These are phyloP conservation scores for Dufourea novaeangliae DNA, from an alignment of 1,140 invertebrate species.

Conservation along the genomic window DNA sequence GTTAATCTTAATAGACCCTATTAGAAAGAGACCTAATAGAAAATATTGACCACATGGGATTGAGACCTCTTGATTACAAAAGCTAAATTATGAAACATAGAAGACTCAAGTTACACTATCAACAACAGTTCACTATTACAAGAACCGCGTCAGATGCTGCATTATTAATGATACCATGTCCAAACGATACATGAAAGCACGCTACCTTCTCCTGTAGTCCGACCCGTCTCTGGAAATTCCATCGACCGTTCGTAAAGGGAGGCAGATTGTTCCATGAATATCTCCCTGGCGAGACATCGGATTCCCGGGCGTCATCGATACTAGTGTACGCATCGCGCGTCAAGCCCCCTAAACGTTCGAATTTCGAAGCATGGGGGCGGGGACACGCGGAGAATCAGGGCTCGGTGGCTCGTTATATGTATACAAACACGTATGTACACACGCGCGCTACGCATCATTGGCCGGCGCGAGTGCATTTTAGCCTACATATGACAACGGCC, in stretches of 20 bases:
- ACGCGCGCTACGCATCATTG: neutral
- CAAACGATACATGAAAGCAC: too few relatives aligned
- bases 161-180: too few relatives aligned
- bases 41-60: too few relatives aligned
- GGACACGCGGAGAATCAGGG: neutral
- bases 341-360: neutral
- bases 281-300: conserved; percentile 27
- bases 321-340: neutral
- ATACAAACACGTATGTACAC: neutral
- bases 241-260: conserved; percentile 23
- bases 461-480: neutral
- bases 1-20: too few relatives aligned
- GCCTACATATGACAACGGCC: neutral
- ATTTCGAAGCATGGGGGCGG: conserved; percentile 15
- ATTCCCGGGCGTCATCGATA: conserved; percentile 38
- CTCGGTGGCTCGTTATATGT: conserved; percentile 26
- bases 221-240: neutral
- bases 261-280: conserved; percentile 5
- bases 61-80: too few relatives aligned
- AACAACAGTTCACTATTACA: too few relatives aligned
- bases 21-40: too few relatives aligned
- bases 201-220: too few relatives aligned
- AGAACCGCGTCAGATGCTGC: too few relatives aligned
- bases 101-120: too few relatives aligned
- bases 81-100: too few relatives aligned